These are phyloP conservation scores for Drosophila conformis DNA, from an alignment of 2,888 invertebrate species.

Conservation along the genomic window DNA sequence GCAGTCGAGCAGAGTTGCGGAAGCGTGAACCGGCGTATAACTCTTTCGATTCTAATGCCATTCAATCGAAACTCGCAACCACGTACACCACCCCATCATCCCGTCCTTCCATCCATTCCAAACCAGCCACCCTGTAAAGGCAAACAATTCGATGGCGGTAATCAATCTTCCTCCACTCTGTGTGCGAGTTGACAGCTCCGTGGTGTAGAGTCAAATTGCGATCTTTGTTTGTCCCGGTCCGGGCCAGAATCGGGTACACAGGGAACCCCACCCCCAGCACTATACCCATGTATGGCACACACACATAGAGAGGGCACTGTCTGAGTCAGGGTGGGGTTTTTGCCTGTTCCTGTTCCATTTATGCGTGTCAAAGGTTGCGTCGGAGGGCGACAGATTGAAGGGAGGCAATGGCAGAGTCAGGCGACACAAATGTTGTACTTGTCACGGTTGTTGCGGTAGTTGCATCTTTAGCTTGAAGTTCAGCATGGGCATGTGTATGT, in stretches of 20 bases:
- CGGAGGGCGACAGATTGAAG: conserved; percentile 77
- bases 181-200: conserved; percentile 85
- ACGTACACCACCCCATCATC: not conserved
- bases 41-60: conserved; percentile 80
- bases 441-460: conserved; percentile 81
- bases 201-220: conserved; percentile 85
- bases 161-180: conserved; percentile 85
- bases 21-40: conserved; percentile 56
- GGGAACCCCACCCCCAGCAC: conserved; percentile 13
- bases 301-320: not conserved
- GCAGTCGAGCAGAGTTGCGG: conserved; percentile 24
- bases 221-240: conserved; percentile 77
- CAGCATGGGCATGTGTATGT: conserved; percentile 9
- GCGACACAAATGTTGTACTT: conserved; percentile 81
- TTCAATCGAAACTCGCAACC: conserved; percentile 69
- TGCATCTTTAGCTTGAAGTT: conserved; percentile 67
- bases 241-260: conserved; percentile 40
- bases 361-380: conserved; percentile 82
- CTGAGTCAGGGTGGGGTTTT: conserved; percentile 15
- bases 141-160: conserved; percentile 85
- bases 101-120: conserved; percentile 1
- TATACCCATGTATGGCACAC: conserved; percentile 31
- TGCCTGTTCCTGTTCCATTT: conserved; percentile 74
- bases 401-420: conserved; percentile 58
- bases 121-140: conserved; percentile 56